Evolutionary conservation across 1,140 invertebrate genomes (phyloP).

Genomic region (Ceratina calcarata): DNA sequence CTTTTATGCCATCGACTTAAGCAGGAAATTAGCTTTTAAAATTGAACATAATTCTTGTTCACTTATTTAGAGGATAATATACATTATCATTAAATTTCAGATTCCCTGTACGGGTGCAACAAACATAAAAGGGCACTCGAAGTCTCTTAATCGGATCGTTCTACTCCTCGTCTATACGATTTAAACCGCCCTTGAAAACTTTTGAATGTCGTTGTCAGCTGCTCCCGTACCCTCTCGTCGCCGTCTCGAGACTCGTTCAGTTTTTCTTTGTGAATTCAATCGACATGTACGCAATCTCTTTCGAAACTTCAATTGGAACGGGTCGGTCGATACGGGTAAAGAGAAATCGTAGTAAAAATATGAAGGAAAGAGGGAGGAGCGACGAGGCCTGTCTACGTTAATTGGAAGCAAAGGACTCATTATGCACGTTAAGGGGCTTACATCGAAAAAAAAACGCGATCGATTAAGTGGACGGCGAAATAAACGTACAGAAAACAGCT

Average conservation of each 20-base stretch:
- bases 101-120: background rate
- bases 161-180: background rate
- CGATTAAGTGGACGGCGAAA: conserved; percentile 54
- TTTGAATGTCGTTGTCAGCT: conserved; percentile 3
- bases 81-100: no score
- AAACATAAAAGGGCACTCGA: background rate
- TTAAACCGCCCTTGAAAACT: conserved; percentile 15
- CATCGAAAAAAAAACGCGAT: conserved; percentile 43
- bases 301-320: conserved; percentile 17
- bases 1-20: no score
- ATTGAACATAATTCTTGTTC: no score
- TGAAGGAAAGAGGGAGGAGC: background rate
- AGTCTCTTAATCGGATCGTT: background rate
- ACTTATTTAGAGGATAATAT: no score
- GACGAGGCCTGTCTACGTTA: conserved; percentile 28
- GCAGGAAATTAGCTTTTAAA: no score
- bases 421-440: conserved; percentile 54
- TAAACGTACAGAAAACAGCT: conserved; percentile 43
- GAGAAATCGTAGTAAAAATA: background rate
- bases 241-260: conserved; percentile 19
- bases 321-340: conserved; percentile 15
- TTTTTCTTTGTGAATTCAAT: conserved; percentile 38
- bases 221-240: conserved; percentile 10
- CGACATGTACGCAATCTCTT: conserved; percentile 21
- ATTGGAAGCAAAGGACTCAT: conserved; percentile 52